These are phyloP conservation scores for Tokudaia tokunoshimensis DNA, from an alignment of 2,797 vertebrate species.

Conservation along the genomic window DNA sequence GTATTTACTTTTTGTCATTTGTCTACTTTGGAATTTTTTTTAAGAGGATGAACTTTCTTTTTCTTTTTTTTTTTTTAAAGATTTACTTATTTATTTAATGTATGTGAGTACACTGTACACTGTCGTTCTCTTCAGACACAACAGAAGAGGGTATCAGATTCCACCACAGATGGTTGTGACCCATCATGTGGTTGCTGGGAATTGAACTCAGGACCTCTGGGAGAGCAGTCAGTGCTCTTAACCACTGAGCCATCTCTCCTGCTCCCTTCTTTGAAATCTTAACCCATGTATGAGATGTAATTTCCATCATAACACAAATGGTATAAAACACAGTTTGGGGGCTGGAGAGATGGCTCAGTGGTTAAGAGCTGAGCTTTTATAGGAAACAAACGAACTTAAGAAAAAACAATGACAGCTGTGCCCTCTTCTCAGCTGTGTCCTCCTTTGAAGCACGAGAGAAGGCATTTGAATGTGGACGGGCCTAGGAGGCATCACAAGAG, in stretches of 20 bases:
- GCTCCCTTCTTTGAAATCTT: slow-evolving; percentile 29
- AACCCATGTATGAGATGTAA: slow-evolving; percentile 12
- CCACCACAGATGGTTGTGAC: too few species aligned
- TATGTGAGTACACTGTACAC: too few species aligned
- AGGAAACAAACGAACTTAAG: slow-evolving; percentile 6
- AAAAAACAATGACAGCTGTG: neutral
- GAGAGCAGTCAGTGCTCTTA: too few species aligned
- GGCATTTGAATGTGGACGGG: neutral
- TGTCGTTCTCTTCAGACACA: too few species aligned
- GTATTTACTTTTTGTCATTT: slow-evolving; percentile 57
- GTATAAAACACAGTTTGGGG: neutral
- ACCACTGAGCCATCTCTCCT: too few species aligned
- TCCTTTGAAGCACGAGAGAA: neutral
- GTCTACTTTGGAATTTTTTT: too few species aligned
- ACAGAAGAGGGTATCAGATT: too few species aligned
- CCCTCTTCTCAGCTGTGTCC: neutral
- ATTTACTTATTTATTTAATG: too few species aligned
- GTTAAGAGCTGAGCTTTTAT: slow-evolving; percentile 31
- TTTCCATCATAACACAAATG: slow-evolving; percentile 36
- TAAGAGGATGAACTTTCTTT: too few species aligned
- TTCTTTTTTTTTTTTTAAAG: too few species aligned
- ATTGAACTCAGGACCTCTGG: too few species aligned
- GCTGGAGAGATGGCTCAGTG: neutral
- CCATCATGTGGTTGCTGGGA: too few species aligned
- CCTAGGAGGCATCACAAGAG: neutral